A percentile compares a stretch with the other conserved stretches of the same genome.
phyloP scores from a whole-genome alignment of 1,140 invertebrate genomes.

The Drosophila suzukii region DNA sequence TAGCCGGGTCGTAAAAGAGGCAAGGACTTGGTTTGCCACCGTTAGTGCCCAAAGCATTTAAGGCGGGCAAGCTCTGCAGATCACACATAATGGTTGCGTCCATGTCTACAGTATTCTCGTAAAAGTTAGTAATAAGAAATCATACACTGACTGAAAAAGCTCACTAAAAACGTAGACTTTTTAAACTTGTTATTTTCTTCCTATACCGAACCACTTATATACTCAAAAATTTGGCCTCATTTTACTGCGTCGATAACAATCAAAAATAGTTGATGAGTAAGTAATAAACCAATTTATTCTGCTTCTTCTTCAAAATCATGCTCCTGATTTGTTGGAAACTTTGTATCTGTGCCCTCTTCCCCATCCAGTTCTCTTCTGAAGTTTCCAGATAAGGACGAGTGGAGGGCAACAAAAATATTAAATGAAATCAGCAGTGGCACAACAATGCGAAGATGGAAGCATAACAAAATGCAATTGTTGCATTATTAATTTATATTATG shows the following conservation, averaged over 20 bases:
- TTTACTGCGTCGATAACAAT: too few relatives aligned
- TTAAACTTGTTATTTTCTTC: too few relatives aligned
- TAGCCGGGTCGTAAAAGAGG: conserved; percentile 65
- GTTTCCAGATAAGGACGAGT: conserved; percentile 49
- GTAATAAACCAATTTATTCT: too few relatives aligned
- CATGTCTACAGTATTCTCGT: conserved; percentile 58
- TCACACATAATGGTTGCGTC: conserved; percentile 56
- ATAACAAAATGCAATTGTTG: conserved; percentile 80
- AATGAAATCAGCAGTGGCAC: conserved; percentile 73
- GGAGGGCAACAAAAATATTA: conserved; percentile 73
- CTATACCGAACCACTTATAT: too few relatives aligned
- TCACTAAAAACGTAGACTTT: too few relatives aligned
- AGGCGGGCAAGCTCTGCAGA: conserved; percentile 32
- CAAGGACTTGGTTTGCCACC: conserved; percentile 21
- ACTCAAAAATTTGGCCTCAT: too few relatives aligned
- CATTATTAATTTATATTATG: conserved; percentile 83
- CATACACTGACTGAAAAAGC: conserved; percentile 7
- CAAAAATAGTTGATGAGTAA: too few relatives aligned
- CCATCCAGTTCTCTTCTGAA: neutral
- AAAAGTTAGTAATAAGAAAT: conserved; percentile 59
- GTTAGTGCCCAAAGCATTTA: conserved; percentile 63
- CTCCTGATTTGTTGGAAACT: neutral
- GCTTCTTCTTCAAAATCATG: neutral
- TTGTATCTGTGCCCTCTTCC: conserved; percentile 2
- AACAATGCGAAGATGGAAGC: conserved; percentile 49